A percentile compares a stretch with the other conserved stretches of the same genome.
Evolutionary conservation across 2,113 vertebrate species (phyloP).

Genomic region (Garra rufa): DNA sequence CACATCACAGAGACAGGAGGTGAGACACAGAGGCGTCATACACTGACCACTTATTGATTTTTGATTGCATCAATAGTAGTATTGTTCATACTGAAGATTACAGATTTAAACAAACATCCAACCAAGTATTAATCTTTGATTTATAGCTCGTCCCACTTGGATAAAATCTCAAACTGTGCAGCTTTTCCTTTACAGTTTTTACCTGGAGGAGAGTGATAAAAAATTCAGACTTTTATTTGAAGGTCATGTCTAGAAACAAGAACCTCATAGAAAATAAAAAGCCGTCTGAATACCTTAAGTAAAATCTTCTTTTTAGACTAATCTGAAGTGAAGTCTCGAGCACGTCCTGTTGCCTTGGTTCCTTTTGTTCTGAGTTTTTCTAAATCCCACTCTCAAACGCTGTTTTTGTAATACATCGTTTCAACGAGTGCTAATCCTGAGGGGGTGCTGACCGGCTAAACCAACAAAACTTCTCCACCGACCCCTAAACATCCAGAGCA

Average conservation of each 20-base stretch:
- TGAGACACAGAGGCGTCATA: constrained; percentile 24
- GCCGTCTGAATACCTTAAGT: not conserved
- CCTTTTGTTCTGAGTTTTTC: not conserved
- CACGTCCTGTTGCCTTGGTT: not conserved
- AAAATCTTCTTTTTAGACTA: not conserved
- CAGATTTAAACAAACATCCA: not conserved
- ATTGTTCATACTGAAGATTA: not conserved
- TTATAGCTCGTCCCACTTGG: not conserved
- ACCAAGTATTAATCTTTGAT: not conserved
- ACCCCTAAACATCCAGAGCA: constrained; percentile 32
- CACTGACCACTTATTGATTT: constrained; percentile 5
- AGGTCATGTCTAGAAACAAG: not conserved
- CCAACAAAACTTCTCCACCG: constrained; percentile 31
- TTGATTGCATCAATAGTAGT: not conserved
- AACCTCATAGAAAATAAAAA: not conserved
- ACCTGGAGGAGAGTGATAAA: not conserved
- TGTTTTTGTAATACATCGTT: constrained; percentile 36
- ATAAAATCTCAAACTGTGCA: not conserved
- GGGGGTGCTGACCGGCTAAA: constrained; percentile 18
- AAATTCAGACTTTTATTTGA: not conserved
- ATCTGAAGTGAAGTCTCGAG: not conserved
- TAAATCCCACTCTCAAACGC: constrained; percentile 11
- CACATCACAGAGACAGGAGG: constrained; percentile 61
- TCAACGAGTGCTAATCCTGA: constrained; percentile 32
- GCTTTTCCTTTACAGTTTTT: not conserved